Conservation (phyloP, 2,888 invertebrate genomes). For the Liodrosophila aerea region DNA sequence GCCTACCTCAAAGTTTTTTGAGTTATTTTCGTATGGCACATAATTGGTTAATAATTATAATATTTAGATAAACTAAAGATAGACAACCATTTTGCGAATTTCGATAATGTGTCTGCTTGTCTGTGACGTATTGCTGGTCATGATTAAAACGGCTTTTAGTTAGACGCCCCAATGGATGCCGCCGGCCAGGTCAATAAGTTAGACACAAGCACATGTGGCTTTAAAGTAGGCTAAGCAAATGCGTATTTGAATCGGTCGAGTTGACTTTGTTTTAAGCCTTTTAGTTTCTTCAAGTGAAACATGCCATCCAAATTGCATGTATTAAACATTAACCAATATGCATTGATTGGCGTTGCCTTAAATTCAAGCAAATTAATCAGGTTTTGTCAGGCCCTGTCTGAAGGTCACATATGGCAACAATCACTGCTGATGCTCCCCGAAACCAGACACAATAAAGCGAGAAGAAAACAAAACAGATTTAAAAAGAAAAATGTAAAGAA, state of each 20-base stretch:
- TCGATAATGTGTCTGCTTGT: neutral
- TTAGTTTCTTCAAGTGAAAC: slow-evolving; percentile 42
- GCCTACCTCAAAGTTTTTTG: slow-evolving; percentile 16
- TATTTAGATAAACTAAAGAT: slow-evolving; percentile 13
- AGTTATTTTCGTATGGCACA: slow-evolving; percentile 13
- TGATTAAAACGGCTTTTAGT: slow-evolving; percentile 33
- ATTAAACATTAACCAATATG: slow-evolving; percentile 62
- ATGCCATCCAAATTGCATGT: slow-evolving; percentile 63
- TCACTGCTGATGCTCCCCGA: slow-evolving; percentile 21
- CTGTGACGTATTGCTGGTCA: slow-evolving; percentile 25
- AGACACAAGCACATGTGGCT: slow-evolving; percentile 16
- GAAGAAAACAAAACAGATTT: slow-evolving; percentile 23
- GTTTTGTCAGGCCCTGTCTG: slow-evolving; percentile 36
- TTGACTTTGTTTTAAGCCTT: slow-evolving; percentile 47
- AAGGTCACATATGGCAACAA: slow-evolving; percentile 43
- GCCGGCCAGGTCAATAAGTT: slow-evolving; percentile 29
- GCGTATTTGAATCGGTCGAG: slow-evolving; percentile 39
- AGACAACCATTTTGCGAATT: slow-evolving; percentile 28
- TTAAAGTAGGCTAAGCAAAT: slow-evolving; percentile 67
- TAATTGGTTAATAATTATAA: slow-evolving; percentile 41
- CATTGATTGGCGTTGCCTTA: slow-evolving; percentile 57
- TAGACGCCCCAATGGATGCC: slow-evolving; percentile 29
- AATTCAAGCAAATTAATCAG: slow-evolving; percentile 60
- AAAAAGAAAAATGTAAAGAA: neutral
- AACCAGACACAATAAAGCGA: slow-evolving; percentile 25